Base-by-base conservation (phyloP, 1,140 invertebrate genomes). In the Goniozus legneri region DNA sequence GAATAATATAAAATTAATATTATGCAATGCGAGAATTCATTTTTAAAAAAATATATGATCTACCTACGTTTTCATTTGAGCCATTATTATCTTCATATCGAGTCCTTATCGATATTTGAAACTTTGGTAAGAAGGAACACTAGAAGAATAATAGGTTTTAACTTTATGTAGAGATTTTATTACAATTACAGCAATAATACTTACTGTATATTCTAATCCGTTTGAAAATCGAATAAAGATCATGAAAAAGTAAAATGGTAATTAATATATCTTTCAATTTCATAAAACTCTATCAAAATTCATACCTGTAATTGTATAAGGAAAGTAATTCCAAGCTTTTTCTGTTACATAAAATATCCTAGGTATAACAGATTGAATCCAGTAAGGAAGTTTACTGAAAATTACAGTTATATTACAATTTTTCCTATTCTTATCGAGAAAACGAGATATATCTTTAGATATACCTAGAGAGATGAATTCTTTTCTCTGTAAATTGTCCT, bases 311-410 rank as follows among this genome's bases (percentile, higher is more conserved):
- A 91, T 85, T 22, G 92, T 95, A 66, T 84, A 93, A 34, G 92
- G 92, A 78, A 93, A 96, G 76, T 91, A 95, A 73, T 96, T 96
- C 91, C 91, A 95, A 12, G 92, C 89, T 66, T 93, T 95, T 74
- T 95, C 92, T 50, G 88, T 94, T 1, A 95, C 82, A 73, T 95
- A 96, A 77, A 95, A 95, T 71, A 95, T 85, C 72, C 85, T 85
- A 47, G 92, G 92, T 66, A 91, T 84, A 27, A 95, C 69, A 8
- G 89, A 84, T 69, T 92, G 88, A 47, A 95, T 80, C 91, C 91
- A 96, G 65, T 87, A 87, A 13, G 92, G 92, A 40, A 96, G 77
- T 62, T 91, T 89, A 70, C 91, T 94, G 71, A 30, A 83, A 27
- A 15, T 14, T 33, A n/a, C n/a, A n/a, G n/a, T 16, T 47, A 21